Conservation (phyloP, 2,113 vertebrate genomes). For the Thomomys bottae region DNA sequence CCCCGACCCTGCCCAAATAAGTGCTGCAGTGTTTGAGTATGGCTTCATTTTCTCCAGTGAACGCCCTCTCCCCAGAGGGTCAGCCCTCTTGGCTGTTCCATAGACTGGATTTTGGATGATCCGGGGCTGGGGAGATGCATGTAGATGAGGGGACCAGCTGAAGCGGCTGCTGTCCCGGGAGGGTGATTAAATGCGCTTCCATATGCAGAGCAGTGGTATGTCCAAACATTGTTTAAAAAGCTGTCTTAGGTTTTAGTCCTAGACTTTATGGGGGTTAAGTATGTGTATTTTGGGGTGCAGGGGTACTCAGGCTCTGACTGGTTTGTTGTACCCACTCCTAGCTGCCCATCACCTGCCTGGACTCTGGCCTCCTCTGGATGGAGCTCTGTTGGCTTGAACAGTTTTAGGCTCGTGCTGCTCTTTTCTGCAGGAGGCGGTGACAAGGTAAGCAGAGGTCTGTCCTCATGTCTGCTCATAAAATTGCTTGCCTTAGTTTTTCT, state of each 20-base stretch:
- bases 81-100: background rate
- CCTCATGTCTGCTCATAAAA: background rate
- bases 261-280: background rate
- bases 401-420: background rate
- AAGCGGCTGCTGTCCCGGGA: background rate
- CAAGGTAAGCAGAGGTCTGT: background rate
- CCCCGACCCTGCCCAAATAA: too few species aligned
- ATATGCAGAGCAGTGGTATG: background rate
- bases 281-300: background rate
- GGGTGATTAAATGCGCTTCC: background rate
- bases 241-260: background rate
- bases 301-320: background rate
- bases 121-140: too few species aligned
- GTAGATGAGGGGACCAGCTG: background rate
- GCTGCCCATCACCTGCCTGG: background rate
- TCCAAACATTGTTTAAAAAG: background rate
- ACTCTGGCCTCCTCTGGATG: background rate
- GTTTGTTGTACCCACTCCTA: background rate
- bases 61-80: background rate
- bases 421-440: background rate
- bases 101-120: background rate
- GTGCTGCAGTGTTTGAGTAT: background rate
- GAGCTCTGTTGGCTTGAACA: background rate
- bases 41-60: slow-evolving; percentile 7
- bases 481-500: background rate